Percentiles rank a stretch among this genome's conserved stretches.
phyloP scores from a whole-genome alignment of 2,888 invertebrate species.

The Pseudococcus viburni region DNA sequence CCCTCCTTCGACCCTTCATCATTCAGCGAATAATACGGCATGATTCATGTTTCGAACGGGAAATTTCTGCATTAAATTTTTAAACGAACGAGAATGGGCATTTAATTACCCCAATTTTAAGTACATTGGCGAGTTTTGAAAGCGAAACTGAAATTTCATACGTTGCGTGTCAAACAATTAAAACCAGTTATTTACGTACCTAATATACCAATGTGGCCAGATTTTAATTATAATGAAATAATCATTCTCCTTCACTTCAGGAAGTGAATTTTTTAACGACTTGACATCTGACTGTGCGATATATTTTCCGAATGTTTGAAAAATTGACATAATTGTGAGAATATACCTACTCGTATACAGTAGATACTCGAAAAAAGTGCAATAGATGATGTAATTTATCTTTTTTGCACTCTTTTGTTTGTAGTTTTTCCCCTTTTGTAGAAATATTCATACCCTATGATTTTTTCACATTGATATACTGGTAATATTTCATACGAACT shows the following conservation, averaged over 20 bases:
- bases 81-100: background rate
- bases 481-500: background rate
- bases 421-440: background rate
- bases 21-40: too few relatives aligned
- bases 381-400: conserved; percentile 12
- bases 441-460: background rate
- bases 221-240: conserved; percentile 36
- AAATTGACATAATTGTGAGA: conserved; percentile 23
- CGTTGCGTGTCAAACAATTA: conserved; percentile 33
- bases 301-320: background rate
- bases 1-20: too few relatives aligned
- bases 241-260: conserved; percentile 30
- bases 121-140: background rate
- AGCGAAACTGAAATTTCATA: background rate
- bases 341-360: background rate
- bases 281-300: background rate
- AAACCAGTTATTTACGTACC: conserved; percentile 11
- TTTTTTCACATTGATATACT: background rate
- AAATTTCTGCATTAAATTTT: too few relatives aligned
- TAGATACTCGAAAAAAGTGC: background rate
- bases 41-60: too few relatives aligned
- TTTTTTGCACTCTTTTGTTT: background rate
- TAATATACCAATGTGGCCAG: background rate
- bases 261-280: conserved; percentile 28
- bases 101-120: background rate